Percentiles rank a stretch among this genome's conserved stretches.
These are phyloP conservation scores for Eupsilia transversa DNA, from an alignment of 2,888 invertebrate species.

Conservation along the genomic window DNA sequence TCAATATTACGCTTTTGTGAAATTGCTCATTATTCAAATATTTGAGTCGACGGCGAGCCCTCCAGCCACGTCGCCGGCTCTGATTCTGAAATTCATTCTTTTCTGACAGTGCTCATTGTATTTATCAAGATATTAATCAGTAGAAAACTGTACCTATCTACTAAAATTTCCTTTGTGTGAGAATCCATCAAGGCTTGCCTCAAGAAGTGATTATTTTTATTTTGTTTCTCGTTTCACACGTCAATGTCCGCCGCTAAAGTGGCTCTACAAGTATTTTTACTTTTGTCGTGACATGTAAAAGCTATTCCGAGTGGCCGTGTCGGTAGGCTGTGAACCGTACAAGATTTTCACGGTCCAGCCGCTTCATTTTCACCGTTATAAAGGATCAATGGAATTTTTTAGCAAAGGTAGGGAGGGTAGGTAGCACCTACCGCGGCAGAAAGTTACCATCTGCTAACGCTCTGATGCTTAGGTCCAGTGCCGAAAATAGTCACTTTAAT, in stretches of 20 bases:
- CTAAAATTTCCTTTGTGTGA: conserved; percentile 33
- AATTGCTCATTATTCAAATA: conserved; percentile 48
- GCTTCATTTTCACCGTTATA: conserved; percentile 73
- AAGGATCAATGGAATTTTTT: conserved; percentile 76
- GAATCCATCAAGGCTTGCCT: conserved; percentile 24
- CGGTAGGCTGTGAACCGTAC: conserved; percentile 72
- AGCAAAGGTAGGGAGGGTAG: conserved; percentile 57
- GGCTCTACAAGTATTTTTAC: conserved; percentile 58
- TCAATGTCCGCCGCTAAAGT: conserved; percentile 48
- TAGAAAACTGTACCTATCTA: conserved; percentile 30
- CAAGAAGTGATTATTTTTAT: conserved; percentile 32
- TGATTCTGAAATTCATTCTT: conserved; percentile 35
- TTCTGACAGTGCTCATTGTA: conserved; percentile 38
- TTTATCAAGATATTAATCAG: conserved; percentile 48
- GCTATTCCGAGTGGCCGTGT: conserved; percentile 66
- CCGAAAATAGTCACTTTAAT: conserved; percentile 27
- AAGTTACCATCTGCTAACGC: conserved; percentile 42
- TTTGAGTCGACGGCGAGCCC: conserved; percentile 29
- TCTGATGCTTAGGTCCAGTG: conserved; percentile 13
- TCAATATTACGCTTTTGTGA: conserved; percentile 43
- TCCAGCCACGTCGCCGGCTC: conserved; percentile 1
- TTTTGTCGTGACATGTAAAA: conserved; percentile 65
- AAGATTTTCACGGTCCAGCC: conserved; percentile 75
- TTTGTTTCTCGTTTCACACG: conserved; percentile 54
- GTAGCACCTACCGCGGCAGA: conserved; percentile 18